Evolutionary conservation across 2,888 invertebrate species (phyloP).

Genomic region (Microplitis deprimator): DNA sequence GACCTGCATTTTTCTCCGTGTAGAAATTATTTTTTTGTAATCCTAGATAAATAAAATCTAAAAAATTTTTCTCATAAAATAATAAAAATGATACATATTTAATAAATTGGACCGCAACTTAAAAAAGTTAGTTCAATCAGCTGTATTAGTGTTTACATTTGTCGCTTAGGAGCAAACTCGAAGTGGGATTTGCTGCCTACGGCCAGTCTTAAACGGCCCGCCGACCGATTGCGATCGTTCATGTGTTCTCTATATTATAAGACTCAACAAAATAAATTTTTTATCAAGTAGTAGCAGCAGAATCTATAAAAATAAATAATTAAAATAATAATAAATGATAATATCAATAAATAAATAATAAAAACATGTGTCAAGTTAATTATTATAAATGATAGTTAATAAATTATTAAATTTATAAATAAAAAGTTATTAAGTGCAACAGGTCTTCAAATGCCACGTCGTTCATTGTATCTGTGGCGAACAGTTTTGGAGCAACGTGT

Average conservation of each 20-base stretch:
- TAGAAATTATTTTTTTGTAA: too few species aligned
- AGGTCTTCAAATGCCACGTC: slow-evolving; percentile 47
- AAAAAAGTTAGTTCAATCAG: slow-evolving; percentile 51
- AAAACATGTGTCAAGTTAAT: background rate
- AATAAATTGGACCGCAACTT: too few species aligned
- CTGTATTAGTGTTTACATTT: slow-evolving; percentile 62
- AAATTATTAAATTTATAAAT: background rate
- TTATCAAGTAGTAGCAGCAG: too few species aligned
- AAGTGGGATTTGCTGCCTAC: slow-evolving; percentile 52
- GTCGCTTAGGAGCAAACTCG: slow-evolving; percentile 48
- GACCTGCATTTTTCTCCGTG: too few species aligned
- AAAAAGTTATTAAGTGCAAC: slow-evolving; percentile 43
- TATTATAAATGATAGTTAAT: background rate
- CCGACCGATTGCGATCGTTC: slow-evolving; percentile 54
- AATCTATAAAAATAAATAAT: background rate
- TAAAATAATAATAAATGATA: background rate
- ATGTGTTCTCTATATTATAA: slow-evolving; percentile 30
- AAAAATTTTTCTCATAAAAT: background rate
- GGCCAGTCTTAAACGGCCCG: slow-evolving; percentile 58
- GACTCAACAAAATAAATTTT: too few species aligned
- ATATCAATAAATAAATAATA: slow-evolving; percentile 6
- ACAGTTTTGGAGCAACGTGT: slow-evolving; percentile 27
- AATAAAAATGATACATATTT: background rate
- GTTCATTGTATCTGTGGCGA: slow-evolving; percentile 7
- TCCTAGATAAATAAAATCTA: background rate